Evolutionary conservation across 2,888 invertebrate species (phyloP).

Genomic region (Petrophora chlorosata): DNA sequence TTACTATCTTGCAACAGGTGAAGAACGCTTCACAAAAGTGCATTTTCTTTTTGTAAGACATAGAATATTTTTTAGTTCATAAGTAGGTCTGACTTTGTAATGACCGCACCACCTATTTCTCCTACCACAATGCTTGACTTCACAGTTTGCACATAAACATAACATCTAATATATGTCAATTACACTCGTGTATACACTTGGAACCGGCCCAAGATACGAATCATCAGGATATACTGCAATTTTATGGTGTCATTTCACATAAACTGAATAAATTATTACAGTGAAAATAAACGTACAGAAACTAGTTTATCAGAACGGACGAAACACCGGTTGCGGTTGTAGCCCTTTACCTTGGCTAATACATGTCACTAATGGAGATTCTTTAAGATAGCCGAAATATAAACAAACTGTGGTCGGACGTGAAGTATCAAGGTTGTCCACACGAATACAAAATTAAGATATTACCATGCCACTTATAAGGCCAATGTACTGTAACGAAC

Average conservation of each 20-base stretch:
- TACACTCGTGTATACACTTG: slow-evolving; percentile 44
- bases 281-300: slow-evolving; percentile 38
- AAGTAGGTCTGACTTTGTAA: not conserved
- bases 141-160: slow-evolving; percentile 23
- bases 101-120: not conserved
- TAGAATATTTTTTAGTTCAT: too few species aligned
- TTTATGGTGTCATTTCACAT: slow-evolving; percentile 43
- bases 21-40: not conserved
- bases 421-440: slow-evolving; percentile 56
- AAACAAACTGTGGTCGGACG: slow-evolving; percentile 48
- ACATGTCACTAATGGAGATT: slow-evolving; percentile 25
- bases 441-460: slow-evolving; percentile 59
- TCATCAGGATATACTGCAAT: slow-evolving; percentile 43
- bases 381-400: slow-evolving; percentile 51
- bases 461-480: slow-evolving; percentile 14
- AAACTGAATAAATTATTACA: slow-evolving; percentile 41
- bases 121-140: slow-evolving; percentile 3
- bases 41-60: not conserved
- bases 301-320: slow-evolving; percentile 27
- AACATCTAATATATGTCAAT: slow-evolving; percentile 26
- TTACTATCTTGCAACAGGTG: slow-evolving; percentile 1
- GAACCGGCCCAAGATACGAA: slow-evolving; percentile 43
- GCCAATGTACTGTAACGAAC: slow-evolving; percentile 3
- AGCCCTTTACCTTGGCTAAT: slow-evolving; percentile 13
- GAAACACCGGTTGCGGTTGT: slow-evolving; percentile 6